phyloP scores from a whole-genome alignment of 2,888 invertebrate genomes.

The Plusia festucae region DNA sequence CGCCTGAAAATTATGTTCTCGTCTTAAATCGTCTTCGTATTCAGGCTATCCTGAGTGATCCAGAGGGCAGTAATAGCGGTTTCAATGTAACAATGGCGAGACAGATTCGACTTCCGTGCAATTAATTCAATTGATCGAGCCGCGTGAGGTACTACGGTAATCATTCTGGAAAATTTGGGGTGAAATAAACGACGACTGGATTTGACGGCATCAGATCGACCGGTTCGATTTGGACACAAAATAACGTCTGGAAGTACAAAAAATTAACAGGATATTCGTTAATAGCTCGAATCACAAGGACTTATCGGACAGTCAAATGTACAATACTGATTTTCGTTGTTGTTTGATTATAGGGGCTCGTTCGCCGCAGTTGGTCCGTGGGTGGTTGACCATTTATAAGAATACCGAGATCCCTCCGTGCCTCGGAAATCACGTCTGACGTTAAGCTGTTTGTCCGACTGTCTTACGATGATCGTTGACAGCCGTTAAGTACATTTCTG shows the following conservation, averaged over 20 bases:
- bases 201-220: not conserved
- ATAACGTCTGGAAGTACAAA: not conserved
- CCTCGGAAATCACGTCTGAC: no score
- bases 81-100: conserved; percentile 51
- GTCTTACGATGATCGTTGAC: no score
- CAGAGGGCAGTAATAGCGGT: conserved; percentile 40
- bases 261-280: no score
- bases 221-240: not conserved
- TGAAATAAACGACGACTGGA: not conserved
- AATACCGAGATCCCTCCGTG: no score
- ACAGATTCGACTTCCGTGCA: conserved; percentile 51
- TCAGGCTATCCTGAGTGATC: conserved; percentile 20
- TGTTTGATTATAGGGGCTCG: no score
- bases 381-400: no score
- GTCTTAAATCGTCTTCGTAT: conserved; percentile 30
- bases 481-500: no score
- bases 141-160: conserved; percentile 19
- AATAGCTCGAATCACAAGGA: no score
- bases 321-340: no score
- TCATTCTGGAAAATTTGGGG: conserved; percentile 2
- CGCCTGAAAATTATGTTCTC: conserved; percentile 13
- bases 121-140: conserved; percentile 52
- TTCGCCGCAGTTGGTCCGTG: no score
- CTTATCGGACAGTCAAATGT: no score
- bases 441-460: no score